Evolutionary conservation across 1,140 invertebrate species (phyloP).

Genomic region (Danaus plexippus): DNA sequence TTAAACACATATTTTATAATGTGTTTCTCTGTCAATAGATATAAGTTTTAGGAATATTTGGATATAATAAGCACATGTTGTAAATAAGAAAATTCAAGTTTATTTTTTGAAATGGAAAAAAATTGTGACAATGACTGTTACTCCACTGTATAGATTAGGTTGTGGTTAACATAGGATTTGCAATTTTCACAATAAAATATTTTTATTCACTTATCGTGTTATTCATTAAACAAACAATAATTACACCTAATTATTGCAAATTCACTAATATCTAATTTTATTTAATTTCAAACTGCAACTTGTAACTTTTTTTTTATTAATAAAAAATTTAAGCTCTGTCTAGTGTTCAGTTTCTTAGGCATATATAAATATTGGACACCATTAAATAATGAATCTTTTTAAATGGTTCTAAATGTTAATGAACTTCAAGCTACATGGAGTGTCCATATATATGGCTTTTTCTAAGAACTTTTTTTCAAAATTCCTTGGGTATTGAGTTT

Average conservation of each 20-base stretch:
- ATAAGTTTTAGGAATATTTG: constrained; percentile 26
- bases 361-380: too few relatives aligned
- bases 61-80: constrained; percentile 46
- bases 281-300: too few relatives aligned
- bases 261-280: background rate
- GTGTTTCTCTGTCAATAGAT: background rate
- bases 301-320: too few relatives aligned
- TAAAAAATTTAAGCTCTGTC: too few relatives aligned
- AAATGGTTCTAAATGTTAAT: too few relatives aligned
- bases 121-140: constrained; percentile 36
- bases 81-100: constrained; percentile 53
- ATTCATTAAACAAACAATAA: too few relatives aligned
- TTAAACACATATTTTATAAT: constrained; percentile 1
- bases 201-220: constrained; percentile 22
- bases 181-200: constrained; percentile 58
- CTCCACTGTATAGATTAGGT: constrained; percentile 37
- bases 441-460: too few relatives aligned
- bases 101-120: constrained; percentile 49
- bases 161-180: constrained; percentile 38
- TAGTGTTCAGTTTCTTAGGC: too few relatives aligned
- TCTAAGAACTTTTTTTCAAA: too few relatives aligned
- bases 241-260: background rate
- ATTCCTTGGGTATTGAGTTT: too few relatives aligned
- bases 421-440: too few relatives aligned
- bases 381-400: too few relatives aligned